Base-by-base conservation (phyloP, 2,888 invertebrate genomes). In the Microdon myrmicae region DNA sequence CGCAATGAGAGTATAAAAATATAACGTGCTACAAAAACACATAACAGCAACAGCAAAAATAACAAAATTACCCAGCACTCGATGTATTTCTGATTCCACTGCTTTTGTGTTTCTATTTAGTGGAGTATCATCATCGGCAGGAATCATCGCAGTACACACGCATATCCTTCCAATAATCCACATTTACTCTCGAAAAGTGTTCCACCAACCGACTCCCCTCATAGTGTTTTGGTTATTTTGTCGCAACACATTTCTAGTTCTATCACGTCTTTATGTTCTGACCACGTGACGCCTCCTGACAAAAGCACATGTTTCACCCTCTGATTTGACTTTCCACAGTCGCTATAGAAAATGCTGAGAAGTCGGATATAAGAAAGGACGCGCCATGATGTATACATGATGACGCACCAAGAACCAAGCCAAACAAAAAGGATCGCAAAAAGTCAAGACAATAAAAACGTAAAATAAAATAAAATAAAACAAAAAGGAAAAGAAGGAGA, bases 211-310 rank as follows among this genome's bases (percentile, higher is more conserved):
- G n/a, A n/a, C n/a, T n/a, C n/a, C n/a, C n/a, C n/a, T n/a, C n/a
- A 17, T 17, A 29, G 6, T 20, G 19, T 12, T 25, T 20, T 29
- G 6, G 5, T 19, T 31, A 13, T 28, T 16, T 22, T 6, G 14
- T 9, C 20, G 20, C 17, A 31, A 43, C 31, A 23, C 37, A 64
- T 66, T 66, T 31, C 38, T 71, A 78, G 75, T 76, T 77, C 76
- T 74, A 76, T 78, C 78, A 79, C 78, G 78, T 77, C 77, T 79
- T 78, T 78, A 79, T 78, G 78, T 75, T 76, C 72, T 73, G 77
- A 77, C 77, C 78, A 78, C 78, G 77, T 79, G 78, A 78, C 78
- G 78, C 76, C 75, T 51, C 25, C 58, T 64, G 64, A 58, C 64
- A 64, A 58, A 47, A 43, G 64, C 64, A 64, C 51, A 58, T 58